Evolutionary conservation across 1,140 invertebrate genomes (phyloP).

Genomic region (Probaryconus sp.): DNA sequence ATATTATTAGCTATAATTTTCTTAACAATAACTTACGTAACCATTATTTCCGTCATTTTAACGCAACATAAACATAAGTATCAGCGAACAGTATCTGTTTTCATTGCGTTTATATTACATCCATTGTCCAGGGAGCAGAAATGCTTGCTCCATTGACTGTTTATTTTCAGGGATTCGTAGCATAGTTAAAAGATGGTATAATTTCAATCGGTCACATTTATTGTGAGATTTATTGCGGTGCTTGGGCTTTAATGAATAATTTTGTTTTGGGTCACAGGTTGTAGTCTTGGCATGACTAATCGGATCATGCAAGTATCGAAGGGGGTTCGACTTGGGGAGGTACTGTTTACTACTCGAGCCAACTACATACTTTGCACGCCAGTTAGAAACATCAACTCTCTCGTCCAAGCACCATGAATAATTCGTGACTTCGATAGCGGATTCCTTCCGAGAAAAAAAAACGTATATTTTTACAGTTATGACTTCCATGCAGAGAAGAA

Average conservation of each 20-base stretch:
- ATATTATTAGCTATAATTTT: too few relatives aligned
- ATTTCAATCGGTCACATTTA: constrained; percentile 30
- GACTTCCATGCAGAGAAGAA: neutral
- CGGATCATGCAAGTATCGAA: constrained; percentile 66
- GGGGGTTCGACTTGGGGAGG: constrained; percentile 21
- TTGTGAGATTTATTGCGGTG: constrained; percentile 3
- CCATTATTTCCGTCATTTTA: constrained; percentile 4
- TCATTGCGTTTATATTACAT: too few relatives aligned
- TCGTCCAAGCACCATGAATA: constrained; percentile 52
- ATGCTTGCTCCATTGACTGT: neutral
- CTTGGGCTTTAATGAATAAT: constrained; percentile 16
- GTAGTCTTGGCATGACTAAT: constrained; percentile 65
- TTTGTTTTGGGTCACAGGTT: constrained; percentile 36
- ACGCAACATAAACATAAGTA: neutral
- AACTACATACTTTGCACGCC: constrained; percentile 56
- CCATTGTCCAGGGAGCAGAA: too few relatives aligned
- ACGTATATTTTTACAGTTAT: constrained; percentile 5
- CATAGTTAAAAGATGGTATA: neutral
- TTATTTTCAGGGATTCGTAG: neutral
- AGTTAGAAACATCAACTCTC: constrained; percentile 53
- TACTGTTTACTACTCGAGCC: constrained; percentile 53
- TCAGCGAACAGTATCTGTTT: too few relatives aligned
- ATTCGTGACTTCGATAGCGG: constrained; percentile 61
- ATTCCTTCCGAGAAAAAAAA: constrained; percentile 25
- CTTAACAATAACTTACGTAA: neutral